Conservation (phyloP, 2,888 invertebrate species). For the Prenolepis imparis region DNA sequence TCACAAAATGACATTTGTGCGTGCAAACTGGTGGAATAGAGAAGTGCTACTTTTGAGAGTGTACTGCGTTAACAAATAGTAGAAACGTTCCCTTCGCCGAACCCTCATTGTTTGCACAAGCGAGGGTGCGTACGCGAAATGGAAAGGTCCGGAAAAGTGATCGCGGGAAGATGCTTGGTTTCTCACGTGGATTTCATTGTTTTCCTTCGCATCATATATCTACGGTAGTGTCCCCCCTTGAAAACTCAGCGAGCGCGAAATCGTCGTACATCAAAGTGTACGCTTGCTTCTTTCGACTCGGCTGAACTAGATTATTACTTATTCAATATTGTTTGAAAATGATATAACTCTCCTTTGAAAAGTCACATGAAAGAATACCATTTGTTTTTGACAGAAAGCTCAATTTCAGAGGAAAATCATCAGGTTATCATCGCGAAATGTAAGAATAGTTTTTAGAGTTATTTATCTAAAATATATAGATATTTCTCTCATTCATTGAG, state of each 20-base stretch:
- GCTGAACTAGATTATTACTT: constrained; percentile 31
- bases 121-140: constrained; percentile 48
- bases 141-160: constrained; percentile 49
- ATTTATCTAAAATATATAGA: background rate
- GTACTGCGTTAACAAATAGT: constrained; percentile 36
- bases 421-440: background rate
- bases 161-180: constrained; percentile 49
- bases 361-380: background rate
- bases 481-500: background rate
- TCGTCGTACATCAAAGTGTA: constrained; percentile 27
- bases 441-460: background rate
- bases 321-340: constrained; percentile 19
- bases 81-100: constrained; percentile 5
- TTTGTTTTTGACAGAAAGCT: background rate
- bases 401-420: background rate
- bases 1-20: constrained; percentile 19
- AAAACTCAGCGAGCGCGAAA: constrained; percentile 35
- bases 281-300: background rate
- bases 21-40: background rate
- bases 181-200: constrained; percentile 48
- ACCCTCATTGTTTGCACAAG: constrained; percentile 50
- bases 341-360: constrained; percentile 2
- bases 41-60: constrained; percentile 28
- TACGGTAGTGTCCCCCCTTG: background rate
- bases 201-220: constrained; percentile 37